phyloP scores from a whole-genome alignment of 2,113 vertebrate genomes.

The Nesogale talazaci region DNA sequence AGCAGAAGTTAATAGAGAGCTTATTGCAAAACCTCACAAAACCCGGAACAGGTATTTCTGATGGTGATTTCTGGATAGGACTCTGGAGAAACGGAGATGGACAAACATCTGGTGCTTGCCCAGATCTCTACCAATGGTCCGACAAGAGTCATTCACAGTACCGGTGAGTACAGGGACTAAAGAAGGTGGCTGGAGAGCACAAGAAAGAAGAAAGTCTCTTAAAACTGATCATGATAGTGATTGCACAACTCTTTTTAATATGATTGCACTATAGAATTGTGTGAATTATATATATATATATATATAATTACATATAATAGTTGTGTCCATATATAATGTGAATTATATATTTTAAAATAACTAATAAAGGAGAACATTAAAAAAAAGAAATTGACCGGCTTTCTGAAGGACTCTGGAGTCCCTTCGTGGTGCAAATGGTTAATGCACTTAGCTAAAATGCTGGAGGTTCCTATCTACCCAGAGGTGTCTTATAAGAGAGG shows the following conservation, averaged over 20 bases:
- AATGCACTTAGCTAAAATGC: not conserved
- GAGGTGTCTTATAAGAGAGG: not conserved
- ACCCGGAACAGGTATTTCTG: conserved; percentile 89
- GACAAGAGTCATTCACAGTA: conserved; percentile 91
- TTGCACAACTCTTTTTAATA: no score
- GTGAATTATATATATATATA: no score
- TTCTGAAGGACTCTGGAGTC: not conserved
- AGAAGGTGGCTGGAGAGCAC: no score
- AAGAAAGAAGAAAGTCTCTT: no score
- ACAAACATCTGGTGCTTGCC: conserved; percentile 88
- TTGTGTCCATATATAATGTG: no score
- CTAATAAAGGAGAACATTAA: no score
- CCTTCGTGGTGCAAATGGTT: not conserved
- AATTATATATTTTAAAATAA: no score
- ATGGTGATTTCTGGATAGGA: conserved; percentile 99
- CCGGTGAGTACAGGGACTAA: conserved; percentile 84
- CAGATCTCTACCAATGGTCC: conserved; percentile 94
- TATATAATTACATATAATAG: no score
- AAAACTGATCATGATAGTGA: no score
- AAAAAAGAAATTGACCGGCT: not conserved
- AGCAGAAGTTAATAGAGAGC: conserved; percentile 92
- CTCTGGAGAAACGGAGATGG: conserved; percentile 90
- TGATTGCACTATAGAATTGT: no score
- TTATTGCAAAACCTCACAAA: conserved; percentile 92
- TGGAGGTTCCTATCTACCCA: not conserved